Evolutionary conservation across 2,797 vertebrate species (phyloP), one percentile per base, ranked within the genome.

Genomic region (Enteromius afrohamiltoni): DNA sequence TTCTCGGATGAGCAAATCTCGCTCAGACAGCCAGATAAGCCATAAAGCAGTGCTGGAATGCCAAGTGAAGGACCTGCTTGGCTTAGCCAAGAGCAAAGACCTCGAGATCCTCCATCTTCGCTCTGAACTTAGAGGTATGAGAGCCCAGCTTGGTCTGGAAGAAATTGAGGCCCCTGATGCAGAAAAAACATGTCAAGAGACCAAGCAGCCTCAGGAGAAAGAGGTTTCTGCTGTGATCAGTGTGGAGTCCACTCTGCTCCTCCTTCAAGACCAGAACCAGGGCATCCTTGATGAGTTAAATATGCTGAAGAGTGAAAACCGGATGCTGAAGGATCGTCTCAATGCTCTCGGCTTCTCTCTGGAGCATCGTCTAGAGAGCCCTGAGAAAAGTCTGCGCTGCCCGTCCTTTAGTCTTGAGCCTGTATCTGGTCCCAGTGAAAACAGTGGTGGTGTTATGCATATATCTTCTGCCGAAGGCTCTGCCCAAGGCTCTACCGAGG

Each of bases 311-410:
- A 96, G 93, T 29, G 96, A 97, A 89, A 97, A 97, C 85, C 90
- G 96, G 65, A 97, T 97, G 96, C 88, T 97, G 42, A 97, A 97
- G 89, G 96, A 96, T 89, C 93, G 96, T 3, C 85, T 97, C 49
- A 96, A 97, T 31, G 96, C 96, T 0, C 84, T 97, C 79, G 96
- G 96, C 62, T 97, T 97, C 92, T 97, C 96, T 76, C 86, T 97
- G 68, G 96, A 96, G 70, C 96, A 97, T 87, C 92, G 95, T 67
- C 83, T 96, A 85, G 96, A 96, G 87, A 94, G 93, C 58, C 91
- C 96, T 0, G 95, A 96, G 78, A 96, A 96, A 79, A 89, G 94
- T 6, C 95, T 95, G 60, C 90, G 93, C 58, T 95, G 93, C 77
- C 93, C 93, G 80, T 95, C 95, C 40, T 87, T 95, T 87, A 95